A percentile compares a stretch with the other conserved stretches of the same genome.
Evolutionary conservation across 2,113 vertebrate genomes (phyloP).

Genomic region (Ramphastos sulfuratus): DNA sequence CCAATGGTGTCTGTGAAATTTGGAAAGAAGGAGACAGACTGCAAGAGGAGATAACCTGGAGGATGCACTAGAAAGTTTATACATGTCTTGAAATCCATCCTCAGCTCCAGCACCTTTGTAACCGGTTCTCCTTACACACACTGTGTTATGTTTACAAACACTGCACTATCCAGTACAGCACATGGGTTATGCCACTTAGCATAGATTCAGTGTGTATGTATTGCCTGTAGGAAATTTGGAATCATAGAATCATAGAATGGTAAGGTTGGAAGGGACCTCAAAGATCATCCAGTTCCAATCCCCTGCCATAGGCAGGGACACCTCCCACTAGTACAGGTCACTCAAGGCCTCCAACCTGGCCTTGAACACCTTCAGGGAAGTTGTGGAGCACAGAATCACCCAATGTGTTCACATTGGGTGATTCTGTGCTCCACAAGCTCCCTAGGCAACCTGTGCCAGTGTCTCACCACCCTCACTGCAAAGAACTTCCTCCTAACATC

Average conservation of each 20-base stretch:
- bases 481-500: too few relatives aligned
- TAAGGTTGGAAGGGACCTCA: too few relatives aligned
- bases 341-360: too few relatives aligned
- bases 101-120: neutral
- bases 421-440: too few relatives aligned
- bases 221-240: neutral
- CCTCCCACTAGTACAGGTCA: too few relatives aligned
- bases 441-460: too few relatives aligned
- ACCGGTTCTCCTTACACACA: neutral
- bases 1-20: neutral
- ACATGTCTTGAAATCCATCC: neutral
- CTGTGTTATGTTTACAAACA: neutral
- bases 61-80: neutral
- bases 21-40: neutral
- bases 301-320: too few relatives aligned
- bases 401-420: too few relatives aligned
- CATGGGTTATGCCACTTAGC: neutral
- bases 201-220: neutral
- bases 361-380: too few relatives aligned
- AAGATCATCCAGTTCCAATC: too few relatives aligned
- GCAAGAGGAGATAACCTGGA: neutral
- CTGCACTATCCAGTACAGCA: neutral
- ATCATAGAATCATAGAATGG: neutral
- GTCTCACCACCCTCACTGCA: too few relatives aligned
- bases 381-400: too few relatives aligned